Evolutionary conservation across 1,140 invertebrate genomes (phyloP).

Genomic region (Himalopsyche phryganea): DNA sequence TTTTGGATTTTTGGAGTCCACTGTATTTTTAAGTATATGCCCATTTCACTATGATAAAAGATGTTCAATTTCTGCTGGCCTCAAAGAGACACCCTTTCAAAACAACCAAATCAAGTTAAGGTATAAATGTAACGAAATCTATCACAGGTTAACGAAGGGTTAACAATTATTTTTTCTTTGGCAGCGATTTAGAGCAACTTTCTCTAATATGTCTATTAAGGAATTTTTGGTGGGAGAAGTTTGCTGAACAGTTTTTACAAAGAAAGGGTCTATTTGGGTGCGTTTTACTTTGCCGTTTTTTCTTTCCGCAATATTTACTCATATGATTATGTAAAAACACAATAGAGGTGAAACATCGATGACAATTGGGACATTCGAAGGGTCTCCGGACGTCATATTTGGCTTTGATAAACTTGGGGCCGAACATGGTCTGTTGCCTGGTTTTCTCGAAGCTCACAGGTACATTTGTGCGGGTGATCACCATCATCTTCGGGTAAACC

Average conservation of each 20-base stretch:
- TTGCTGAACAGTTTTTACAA: conserved; percentile 20
- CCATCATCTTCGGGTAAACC: conserved; percentile 5
- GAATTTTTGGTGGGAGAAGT: conserved; percentile 30
- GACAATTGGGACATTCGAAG: conserved; percentile 25
- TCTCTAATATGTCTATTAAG: conserved; percentile 32
- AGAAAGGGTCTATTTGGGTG: conserved; percentile 14
- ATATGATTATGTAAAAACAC: conserved; percentile 24
- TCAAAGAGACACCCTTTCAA: no score
- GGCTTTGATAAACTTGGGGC: background rate
- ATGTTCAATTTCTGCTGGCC: no score
- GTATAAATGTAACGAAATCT: no score
- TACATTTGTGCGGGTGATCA: conserved; percentile 10
- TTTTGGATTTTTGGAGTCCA: no score
- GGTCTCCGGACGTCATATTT: conserved; percentile 18
- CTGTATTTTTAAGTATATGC: no score
- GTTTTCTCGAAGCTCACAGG: conserved; percentile 14
- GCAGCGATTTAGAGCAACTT: conserved; percentile 11
- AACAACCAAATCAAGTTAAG: no score
- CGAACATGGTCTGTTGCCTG: background rate
- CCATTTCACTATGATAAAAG: no score
- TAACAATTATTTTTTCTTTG: background rate
- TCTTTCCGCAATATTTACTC: conserved; percentile 19
- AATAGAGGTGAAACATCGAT: conserved; percentile 19
- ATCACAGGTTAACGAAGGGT: no score
- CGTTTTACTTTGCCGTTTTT: conserved; percentile 3